Conservation (phyloP, 2,797 vertebrate genomes). For the Chelidonichthys spinosus region DNA sequence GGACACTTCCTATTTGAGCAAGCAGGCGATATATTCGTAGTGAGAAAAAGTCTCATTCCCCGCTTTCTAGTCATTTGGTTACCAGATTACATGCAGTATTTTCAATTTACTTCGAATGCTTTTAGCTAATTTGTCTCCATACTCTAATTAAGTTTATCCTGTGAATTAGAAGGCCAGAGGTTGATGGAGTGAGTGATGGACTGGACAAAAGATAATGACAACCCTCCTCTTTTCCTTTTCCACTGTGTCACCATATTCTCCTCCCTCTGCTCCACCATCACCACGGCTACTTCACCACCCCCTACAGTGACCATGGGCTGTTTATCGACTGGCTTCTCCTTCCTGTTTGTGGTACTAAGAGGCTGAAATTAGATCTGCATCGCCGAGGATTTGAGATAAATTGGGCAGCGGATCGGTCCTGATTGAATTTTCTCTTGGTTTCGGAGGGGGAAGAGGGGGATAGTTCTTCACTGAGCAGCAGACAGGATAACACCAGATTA, state of each 20-base stretch:
- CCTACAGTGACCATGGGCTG: constrained; percentile 68
- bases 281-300: constrained; percentile 43
- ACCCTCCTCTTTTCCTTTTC: constrained; percentile 51
- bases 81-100: constrained; percentile 34
- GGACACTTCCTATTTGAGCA: constrained; percentile 2
- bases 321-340: constrained; percentile 78
- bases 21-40: not conserved
- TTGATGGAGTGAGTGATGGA: constrained; percentile 61
- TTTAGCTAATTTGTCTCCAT: constrained; percentile 61
- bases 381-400: constrained; percentile 79
- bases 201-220: constrained; percentile 52
- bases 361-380: constrained; percentile 84
- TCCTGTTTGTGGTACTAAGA: constrained; percentile 82
- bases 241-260: constrained; percentile 63
- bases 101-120: constrained; percentile 53
- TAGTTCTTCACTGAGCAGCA: constrained; percentile 45
- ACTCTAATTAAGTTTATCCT: constrained; percentile 48
- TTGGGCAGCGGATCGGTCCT: constrained; percentile 77
- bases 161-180: constrained; percentile 45
- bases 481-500: constrained; percentile 48
- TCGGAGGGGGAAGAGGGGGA: constrained; percentile 45
- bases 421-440: constrained; percentile 72
- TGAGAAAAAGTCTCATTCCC: constrained; percentile 6
- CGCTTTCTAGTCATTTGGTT: constrained; percentile 17
- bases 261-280: constrained; percentile 9